Evolutionary conservation across 2,797 vertebrate species (phyloP).

Genomic region (Hippocampus kuda): DNA sequence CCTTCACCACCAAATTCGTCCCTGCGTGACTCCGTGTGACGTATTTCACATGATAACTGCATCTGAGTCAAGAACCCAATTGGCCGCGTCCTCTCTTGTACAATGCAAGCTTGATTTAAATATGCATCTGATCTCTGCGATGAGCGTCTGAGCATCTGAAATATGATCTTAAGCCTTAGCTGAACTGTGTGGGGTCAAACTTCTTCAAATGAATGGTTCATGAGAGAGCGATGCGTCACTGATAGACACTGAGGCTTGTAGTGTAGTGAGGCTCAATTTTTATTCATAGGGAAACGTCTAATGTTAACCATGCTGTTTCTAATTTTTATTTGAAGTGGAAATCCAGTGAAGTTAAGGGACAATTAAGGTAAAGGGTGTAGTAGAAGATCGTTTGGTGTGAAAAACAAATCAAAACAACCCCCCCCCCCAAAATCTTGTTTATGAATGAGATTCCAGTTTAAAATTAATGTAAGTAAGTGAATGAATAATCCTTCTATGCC

Average conservation of each 20-base stretch:
- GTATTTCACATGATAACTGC: constrained; percentile 40
- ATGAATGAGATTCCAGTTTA: background rate
- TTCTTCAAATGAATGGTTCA: constrained; percentile 4
- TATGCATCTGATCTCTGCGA: constrained; percentile 19
- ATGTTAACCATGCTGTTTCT: background rate
- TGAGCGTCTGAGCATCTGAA: too few relatives aligned
- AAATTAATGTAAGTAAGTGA: background rate
- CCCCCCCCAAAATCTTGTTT: background rate
- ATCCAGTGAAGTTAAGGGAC: background rate
- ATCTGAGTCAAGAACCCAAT: constrained; percentile 34
- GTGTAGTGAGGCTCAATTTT: constrained; percentile 23
- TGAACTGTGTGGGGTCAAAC: constrained; percentile 42
- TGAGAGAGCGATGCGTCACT: background rate
- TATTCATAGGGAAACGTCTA: constrained; percentile 27
- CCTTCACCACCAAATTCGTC: constrained; percentile 30
- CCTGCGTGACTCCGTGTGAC: constrained; percentile 17
- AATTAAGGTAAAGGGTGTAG: background rate
- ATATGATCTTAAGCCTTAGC: constrained; percentile 34
- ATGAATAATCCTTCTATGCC: background rate
- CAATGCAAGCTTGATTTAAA: constrained; percentile 34
- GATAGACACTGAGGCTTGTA: background rate
- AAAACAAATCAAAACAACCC: background rate
- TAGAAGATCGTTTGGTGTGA: background rate
- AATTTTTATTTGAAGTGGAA: background rate
- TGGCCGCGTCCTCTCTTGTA: constrained; percentile 31